Percentiles rank a stretch among this genome's conserved stretches.
Conservation (phyloP, 2,888 invertebrate genomes). For the Nephrotoma appendiculata region DNA sequence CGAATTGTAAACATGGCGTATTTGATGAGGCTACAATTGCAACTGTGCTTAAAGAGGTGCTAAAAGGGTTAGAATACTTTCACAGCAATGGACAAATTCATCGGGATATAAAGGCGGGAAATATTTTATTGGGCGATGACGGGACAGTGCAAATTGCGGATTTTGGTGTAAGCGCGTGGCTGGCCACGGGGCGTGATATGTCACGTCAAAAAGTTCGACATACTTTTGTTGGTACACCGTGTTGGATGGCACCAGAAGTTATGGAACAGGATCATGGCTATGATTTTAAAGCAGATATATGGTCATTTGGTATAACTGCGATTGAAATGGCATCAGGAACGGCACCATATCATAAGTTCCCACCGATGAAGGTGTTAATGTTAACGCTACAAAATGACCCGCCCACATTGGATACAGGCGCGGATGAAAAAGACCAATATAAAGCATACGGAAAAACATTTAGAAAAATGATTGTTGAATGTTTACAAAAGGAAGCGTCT, state of each 20-base stretch:
- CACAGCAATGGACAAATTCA: slow-evolving; percentile 98
- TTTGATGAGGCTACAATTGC: slow-evolving; percentile 97
- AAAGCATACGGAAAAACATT: slow-evolving; percentile 96
- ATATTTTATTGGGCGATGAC: slow-evolving; percentile 91
- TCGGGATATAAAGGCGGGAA: slow-evolving; percentile 95
- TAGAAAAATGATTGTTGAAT: slow-evolving; percentile 91
- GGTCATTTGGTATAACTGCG: slow-evolving; percentile 77
- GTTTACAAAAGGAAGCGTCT: slow-evolving; percentile 88
- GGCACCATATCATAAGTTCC: slow-evolving; percentile 97
- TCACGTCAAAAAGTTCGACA: slow-evolving; percentile 90
- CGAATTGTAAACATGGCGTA: slow-evolving; percentile 87
- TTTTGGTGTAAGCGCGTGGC: slow-evolving; percentile 96
- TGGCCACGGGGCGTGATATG: slow-evolving; percentile 86
- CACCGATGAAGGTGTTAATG: slow-evolving; percentile 99
- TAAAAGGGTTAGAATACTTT: slow-evolving; percentile 96
- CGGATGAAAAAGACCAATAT: slow-evolving; percentile 95
- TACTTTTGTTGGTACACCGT: slow-evolving; percentile 97
- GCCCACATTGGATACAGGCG: slow-evolving; percentile 85
- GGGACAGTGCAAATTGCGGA: slow-evolving; percentile 97
- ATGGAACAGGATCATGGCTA: slow-evolving; percentile 99
- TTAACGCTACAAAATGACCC: slow-evolving; percentile 96
- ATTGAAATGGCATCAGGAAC: slow-evolving; percentile 98
- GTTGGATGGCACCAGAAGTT: slow-evolving; percentile 99
- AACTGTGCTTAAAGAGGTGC: slow-evolving; percentile 86
- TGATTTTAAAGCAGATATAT: slow-evolving; percentile 84